Conservation (phyloP, 1,140 invertebrate species). For the Philotrypesis tridentata region DNA sequence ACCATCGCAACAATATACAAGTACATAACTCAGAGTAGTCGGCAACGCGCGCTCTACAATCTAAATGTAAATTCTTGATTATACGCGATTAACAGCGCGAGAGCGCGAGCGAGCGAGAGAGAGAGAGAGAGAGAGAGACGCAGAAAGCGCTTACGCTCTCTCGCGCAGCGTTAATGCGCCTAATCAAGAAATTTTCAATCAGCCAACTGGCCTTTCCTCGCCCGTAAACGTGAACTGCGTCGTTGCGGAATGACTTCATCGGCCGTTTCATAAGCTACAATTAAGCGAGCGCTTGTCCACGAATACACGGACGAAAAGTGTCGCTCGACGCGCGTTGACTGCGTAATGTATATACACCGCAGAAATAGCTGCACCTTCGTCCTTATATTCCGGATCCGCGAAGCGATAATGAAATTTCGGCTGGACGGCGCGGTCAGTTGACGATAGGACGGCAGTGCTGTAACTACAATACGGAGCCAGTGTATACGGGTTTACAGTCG, state of each 20-base stretch:
- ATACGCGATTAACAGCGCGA: constrained; percentile 33
- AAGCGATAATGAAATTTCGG: constrained; percentile 44
- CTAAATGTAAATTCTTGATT: constrained; percentile 41
- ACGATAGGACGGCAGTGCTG: neutral
- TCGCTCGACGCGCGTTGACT: neutral
- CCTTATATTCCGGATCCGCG: constrained; percentile 4
- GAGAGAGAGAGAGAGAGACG: constrained; percentile 18
- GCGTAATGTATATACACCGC: too few species aligned
- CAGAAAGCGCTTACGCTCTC: neutral
- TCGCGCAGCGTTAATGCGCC: constrained; percentile 1
- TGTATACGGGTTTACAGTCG: neutral
- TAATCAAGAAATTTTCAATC: constrained; percentile 42
- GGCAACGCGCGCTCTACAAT: neutral
- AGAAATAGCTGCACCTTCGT: neutral
- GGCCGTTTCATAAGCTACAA: constrained; percentile 32
- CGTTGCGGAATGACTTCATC: neutral
- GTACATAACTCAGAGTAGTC: neutral
- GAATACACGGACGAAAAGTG: neutral
- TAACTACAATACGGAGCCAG: neutral
- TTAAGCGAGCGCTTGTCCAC: constrained; percentile 6
- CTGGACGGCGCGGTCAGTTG: neutral
- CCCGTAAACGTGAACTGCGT: constrained; percentile 21
- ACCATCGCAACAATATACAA: neutral
- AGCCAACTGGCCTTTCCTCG: neutral
- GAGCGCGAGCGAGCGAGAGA: too few species aligned